Evolutionary conservation across 2,113 vertebrate species (phyloP).

Genomic region (Ciconia maguari): DNA sequence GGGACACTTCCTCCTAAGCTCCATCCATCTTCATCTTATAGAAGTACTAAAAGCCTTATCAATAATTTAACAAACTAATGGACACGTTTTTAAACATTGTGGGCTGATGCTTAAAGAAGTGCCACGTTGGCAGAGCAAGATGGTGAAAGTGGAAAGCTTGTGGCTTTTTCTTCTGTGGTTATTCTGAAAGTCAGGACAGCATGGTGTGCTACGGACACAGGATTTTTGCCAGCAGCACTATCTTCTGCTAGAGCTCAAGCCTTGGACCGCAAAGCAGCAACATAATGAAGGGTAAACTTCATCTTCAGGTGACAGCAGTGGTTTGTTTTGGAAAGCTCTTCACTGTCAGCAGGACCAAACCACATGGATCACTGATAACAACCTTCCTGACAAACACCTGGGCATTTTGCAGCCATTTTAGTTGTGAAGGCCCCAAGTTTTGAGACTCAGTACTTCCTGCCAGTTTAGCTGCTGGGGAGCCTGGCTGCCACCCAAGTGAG

Average conservation of each 20-base stretch:
- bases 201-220: fast-evolving
- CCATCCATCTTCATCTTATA: conserved; percentile 18
- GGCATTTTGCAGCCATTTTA: neutral
- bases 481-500: neutral
- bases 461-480: neutral
- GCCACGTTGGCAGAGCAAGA: neutral
- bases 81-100: conserved; percentile 38
- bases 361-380: neutral
- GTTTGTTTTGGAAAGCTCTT: neutral
- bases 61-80: conserved; percentile 73
- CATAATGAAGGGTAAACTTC: neutral
- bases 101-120: neutral
- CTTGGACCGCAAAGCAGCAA: neutral
- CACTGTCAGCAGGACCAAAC: neutral
- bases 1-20: neutral
- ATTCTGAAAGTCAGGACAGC: neutral
- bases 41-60: conserved; percentile 67
- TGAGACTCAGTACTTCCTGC: neutral
- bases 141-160: neutral
- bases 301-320: neutral
- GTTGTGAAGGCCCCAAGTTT: neutral
- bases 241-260: neutral
- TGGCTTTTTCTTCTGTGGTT: neutral
- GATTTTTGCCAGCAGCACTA: neutral
- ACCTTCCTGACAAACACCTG: neutral